Evolutionary conservation across 37 sponge, comb jelly and placozoan species (phyloP).

Genomic region (Haliclona indistincta): DNA sequence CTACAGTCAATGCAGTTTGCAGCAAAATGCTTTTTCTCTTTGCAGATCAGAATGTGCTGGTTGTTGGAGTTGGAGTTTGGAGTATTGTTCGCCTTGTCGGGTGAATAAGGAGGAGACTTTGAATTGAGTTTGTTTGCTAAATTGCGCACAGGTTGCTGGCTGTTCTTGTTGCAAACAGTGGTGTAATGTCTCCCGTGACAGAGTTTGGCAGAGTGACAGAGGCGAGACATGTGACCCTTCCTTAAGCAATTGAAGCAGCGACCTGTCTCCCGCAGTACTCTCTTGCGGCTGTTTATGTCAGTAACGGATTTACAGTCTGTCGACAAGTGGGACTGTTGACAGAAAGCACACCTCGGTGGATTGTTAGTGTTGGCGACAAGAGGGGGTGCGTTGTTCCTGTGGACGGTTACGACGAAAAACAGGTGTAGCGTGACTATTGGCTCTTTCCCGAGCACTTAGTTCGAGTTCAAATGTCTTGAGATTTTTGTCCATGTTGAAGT

Average conservation of each 20-base stretch:
- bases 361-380: constrained; percentile 13
- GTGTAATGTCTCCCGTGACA: constrained; percentile 38
- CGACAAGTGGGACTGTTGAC: constrained; percentile 37
- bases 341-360: constrained; percentile 31
- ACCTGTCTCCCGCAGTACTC: constrained; percentile 17
- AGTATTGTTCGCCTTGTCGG: too few relatives aligned
- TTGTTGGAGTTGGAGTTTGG: too few relatives aligned
- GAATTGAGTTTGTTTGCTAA: too few relatives aligned
- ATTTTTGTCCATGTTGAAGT: constrained; percentile 14
- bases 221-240: constrained; percentile 24
- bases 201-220: constrained; percentile 8
- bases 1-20: constrained; percentile 17
- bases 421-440: background rate
- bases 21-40: constrained; percentile 22
- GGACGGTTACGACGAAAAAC: constrained; percentile 1
- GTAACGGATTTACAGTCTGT: constrained; percentile 11
- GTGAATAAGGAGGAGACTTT: too few relatives aligned
- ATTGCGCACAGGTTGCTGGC: too few relatives aligned
- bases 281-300: constrained; percentile 4
- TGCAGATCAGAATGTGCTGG: too few relatives aligned
- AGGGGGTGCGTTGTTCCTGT: constrained; percentile 7
- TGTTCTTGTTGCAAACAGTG: too few relatives aligned
- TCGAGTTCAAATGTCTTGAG: too few relatives aligned
- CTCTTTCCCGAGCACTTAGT: constrained; percentile 23
- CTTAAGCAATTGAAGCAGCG: constrained; percentile 49